Evolutionary conservation across 1,140 invertebrate species (phyloP).

Genomic region (Drosophila subpulchrella): DNA sequence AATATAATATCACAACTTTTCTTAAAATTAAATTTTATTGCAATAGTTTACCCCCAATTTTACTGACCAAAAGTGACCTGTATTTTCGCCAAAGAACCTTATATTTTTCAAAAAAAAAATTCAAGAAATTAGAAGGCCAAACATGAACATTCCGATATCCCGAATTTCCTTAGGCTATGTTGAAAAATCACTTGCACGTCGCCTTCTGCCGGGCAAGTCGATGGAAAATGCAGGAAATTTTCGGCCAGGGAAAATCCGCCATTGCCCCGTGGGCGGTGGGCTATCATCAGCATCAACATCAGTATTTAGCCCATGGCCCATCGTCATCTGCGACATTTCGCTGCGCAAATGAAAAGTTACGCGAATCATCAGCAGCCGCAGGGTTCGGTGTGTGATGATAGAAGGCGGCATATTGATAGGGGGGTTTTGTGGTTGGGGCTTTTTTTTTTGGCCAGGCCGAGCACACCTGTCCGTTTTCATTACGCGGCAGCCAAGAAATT

Average conservation of each 20-base stretch:
- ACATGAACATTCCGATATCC: not conserved
- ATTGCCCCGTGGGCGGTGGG: not conserved
- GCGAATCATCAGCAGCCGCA: conserved; percentile 27
- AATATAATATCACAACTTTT: no score
- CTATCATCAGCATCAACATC: conserved; percentile 21
- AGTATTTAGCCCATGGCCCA: conserved; percentile 24
- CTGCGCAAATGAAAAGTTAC: conserved; percentile 57
- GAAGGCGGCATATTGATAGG: conserved; percentile 2
- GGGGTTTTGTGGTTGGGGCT: not conserved
- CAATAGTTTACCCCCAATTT: no score
- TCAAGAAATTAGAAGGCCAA: no score
- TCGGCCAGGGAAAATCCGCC: conserved; percentile 4
- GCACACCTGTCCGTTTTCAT: conserved; percentile 75
- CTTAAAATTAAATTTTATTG: no score
- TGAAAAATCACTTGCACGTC: conserved; percentile 5
- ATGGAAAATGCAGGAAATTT: not conserved
- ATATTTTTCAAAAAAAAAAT: no score
- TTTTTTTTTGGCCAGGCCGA: conserved; percentile 19
- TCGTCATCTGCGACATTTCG: conserved; percentile 46
- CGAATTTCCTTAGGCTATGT: not conserved
- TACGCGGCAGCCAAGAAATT: conserved; percentile 56
- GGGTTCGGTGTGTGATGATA: not conserved
- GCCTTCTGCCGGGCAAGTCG: not conserved
- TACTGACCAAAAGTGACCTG: no score
- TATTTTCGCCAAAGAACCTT: no score